Percentiles rank a stretch among this genome's conserved stretches.
Evolutionary conservation across 2,113 vertebrate genomes (phyloP).

Genomic region (Panthera uncia): DNA sequence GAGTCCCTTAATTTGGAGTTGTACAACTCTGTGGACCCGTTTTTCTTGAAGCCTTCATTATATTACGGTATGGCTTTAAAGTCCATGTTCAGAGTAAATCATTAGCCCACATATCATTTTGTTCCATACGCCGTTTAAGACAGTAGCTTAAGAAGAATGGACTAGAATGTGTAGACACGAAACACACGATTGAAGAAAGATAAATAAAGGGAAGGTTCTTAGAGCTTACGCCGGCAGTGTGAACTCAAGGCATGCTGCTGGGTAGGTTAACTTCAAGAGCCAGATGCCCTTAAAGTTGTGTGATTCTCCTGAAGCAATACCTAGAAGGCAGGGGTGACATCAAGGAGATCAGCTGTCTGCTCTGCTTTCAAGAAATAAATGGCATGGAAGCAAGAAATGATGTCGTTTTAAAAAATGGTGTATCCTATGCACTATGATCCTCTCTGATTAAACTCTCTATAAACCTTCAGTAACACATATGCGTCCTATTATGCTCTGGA

Average conservation of each 20-base stretch:
- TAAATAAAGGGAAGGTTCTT: not conserved
- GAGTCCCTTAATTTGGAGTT: not conserved
- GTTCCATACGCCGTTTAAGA: not conserved
- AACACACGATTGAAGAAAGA: not conserved
- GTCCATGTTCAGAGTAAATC: not conserved
- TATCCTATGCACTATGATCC: not conserved
- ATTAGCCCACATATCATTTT: not conserved
- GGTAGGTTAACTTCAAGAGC: not conserved
- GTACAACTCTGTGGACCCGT: not conserved
- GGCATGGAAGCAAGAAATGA: not conserved
- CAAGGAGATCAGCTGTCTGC: not conserved
- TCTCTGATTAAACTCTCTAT: not conserved
- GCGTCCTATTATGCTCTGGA: not conserved
- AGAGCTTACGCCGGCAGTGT: not conserved
- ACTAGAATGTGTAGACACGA: not conserved
- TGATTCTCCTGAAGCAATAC: not conserved
- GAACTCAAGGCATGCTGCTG: not conserved
- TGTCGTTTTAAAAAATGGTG: not conserved
- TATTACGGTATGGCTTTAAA: not conserved
- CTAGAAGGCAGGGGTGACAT: not conserved
- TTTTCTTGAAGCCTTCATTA: not conserved
- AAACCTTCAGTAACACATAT: no score
- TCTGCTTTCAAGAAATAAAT: not conserved
- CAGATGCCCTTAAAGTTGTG: not conserved
- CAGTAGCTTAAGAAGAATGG: not conserved